Conservation (phyloP, 2,113 vertebrate genomes). For the Podocnemis expansa region DNA sequence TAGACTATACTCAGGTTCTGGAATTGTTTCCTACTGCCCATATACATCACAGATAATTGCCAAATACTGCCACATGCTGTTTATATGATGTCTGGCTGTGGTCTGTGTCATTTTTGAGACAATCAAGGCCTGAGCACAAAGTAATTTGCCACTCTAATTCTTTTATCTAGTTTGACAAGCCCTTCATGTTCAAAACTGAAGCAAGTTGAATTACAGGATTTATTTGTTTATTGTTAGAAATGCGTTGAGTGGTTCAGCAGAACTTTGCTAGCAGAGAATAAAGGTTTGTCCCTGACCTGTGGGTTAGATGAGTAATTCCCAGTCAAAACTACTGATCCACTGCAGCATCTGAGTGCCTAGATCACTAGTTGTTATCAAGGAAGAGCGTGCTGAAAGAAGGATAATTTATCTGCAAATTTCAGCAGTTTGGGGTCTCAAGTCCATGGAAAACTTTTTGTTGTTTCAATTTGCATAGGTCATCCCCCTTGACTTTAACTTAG, state of each 20-base stretch:
- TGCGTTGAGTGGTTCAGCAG: not conserved
- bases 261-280: not conserved
- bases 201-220: not conserved
- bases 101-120: not conserved
- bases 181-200: not conserved
- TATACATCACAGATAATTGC: not conserved
- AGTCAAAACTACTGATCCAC: not conserved
- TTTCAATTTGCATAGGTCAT: not conserved
- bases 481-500: not conserved
- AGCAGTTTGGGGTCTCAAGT: not conserved
- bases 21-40: not conserved
- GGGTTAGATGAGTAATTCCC: not conserved
- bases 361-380: not conserved
- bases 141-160: conserved; percentile 12
- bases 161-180: not conserved
- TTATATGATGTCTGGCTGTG: not conserved
- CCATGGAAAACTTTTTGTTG: not conserved
- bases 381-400: not conserved
- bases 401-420: not conserved
- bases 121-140: not conserved
- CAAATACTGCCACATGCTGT: not conserved
- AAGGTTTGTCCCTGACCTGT: not conserved
- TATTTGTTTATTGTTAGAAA: conserved; percentile 20
- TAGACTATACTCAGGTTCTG: accelerated
- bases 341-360: not conserved